phyloP scores from a whole-genome alignment of 1,140 invertebrate species.

The Trypoxylus dichotomus region DNA sequence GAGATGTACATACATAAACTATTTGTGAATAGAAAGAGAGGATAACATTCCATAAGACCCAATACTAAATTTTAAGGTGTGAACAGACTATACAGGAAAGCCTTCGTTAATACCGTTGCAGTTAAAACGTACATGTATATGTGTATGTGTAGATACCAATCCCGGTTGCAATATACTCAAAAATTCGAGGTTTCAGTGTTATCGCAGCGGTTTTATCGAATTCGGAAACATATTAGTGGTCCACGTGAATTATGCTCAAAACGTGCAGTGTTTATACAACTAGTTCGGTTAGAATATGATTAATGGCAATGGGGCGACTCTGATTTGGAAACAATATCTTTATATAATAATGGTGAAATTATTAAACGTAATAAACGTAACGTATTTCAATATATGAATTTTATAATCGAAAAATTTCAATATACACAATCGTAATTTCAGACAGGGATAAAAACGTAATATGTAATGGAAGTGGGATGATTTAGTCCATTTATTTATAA shows the following conservation, averaged over 20 bases:
- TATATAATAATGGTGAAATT: background rate
- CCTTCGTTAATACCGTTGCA: too few relatives aligned
- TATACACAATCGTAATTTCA: background rate
- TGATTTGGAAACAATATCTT: background rate
- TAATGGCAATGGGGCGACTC: background rate
- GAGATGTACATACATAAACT: too few relatives aligned
- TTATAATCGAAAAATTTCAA: background rate
- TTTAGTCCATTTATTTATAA: too few relatives aligned
- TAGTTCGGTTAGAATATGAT: background rate
- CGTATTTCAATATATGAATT: background rate
- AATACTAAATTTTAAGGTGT: too few relatives aligned
- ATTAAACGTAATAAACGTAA: background rate
- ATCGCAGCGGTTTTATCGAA: background rate
- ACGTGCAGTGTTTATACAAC: background rate
- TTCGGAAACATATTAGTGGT: constrained; percentile 15
- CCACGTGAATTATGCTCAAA: background rate
- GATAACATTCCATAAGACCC: too few relatives aligned
- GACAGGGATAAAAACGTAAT: too few relatives aligned
- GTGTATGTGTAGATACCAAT: background rate
- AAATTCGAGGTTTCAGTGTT: background rate
- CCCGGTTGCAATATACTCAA: background rate
- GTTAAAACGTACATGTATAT: too few relatives aligned
- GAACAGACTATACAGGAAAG: too few relatives aligned
- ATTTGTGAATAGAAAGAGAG: too few relatives aligned
- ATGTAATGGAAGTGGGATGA: too few relatives aligned